Conservation (phyloP, 2,113 vertebrate genomes). For the Piaya cayana region DNA sequence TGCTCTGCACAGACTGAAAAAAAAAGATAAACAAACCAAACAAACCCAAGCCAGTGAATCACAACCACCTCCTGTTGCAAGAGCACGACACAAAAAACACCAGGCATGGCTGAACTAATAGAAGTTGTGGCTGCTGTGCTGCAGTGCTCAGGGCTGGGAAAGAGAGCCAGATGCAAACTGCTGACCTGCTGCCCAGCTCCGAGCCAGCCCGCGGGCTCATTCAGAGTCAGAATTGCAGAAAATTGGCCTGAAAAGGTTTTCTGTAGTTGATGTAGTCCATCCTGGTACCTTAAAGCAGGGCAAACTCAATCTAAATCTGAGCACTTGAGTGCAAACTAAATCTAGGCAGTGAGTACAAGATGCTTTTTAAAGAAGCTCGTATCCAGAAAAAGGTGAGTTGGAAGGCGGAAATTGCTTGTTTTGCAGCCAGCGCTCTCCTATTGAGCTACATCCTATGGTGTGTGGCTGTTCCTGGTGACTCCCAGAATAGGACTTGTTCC, state of each 20-base stretch:
- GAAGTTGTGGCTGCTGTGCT: neutral
- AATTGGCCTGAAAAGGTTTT: neutral
- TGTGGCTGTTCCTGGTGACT: neutral
- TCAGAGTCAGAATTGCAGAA: neutral
- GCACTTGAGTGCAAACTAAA: neutral
- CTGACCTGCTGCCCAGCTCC: neutral
- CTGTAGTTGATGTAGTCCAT: neutral
- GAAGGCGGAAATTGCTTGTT: neutral
- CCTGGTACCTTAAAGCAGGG: neutral
- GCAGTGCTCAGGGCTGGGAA: neutral
- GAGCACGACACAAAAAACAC: neutral
- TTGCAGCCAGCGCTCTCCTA: neutral
- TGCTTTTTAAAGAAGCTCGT: neutral
- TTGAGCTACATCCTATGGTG: neutral
- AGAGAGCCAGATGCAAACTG: neutral
- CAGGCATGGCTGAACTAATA: neutral
- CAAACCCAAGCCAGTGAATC: constrained; percentile 8
- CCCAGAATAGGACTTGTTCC: neutral
- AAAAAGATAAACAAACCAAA: constrained; percentile 20
- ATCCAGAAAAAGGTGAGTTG: neutral
- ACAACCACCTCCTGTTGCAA: constrained; percentile 2
- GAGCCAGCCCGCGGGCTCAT: neutral
- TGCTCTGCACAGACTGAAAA: neutral
- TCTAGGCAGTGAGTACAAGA: neutral
- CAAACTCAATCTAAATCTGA: neutral